A percentile compares a stretch with the other conserved stretches of the same genome.
phyloP scores from a whole-genome alignment of 2,113 vertebrate species.

The Sebastes schlegelii region DNA sequence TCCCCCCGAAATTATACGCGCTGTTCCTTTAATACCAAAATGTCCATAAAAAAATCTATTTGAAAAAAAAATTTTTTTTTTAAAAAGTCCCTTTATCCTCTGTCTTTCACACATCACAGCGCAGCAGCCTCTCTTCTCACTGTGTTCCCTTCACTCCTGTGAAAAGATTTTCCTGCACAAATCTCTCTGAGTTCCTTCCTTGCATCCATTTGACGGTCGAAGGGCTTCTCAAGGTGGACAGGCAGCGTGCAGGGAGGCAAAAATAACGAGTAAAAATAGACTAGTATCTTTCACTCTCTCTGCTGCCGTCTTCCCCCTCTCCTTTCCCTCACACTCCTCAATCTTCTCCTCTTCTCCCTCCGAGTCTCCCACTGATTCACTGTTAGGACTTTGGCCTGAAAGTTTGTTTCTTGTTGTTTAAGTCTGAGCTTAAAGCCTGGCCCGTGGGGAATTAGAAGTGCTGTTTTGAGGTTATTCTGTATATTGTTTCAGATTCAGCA shows the following conservation, averaged over 20 bases:
- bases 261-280: slow-evolving; percentile 41
- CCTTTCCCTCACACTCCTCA: not conserved
- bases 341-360: not conserved
- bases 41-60: not conserved
- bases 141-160: not conserved
- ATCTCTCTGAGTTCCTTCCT: slow-evolving; percentile 10
- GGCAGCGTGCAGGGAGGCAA: not conserved
- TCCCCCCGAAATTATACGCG: no score
- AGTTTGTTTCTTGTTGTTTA: not conserved
- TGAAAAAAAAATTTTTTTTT: not conserved
- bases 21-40: not conserved
- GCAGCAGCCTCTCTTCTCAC: no score
- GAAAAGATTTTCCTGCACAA: slow-evolving; percentile 5
- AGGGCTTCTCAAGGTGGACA: slow-evolving; percentile 35
- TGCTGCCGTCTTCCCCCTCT: not conserved
- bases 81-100: not conserved
- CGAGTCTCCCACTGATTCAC: not conserved
- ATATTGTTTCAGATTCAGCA: slow-evolving; percentile 13
- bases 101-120: slow-evolving; percentile 10
- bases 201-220: slow-evolving; percentile 31
- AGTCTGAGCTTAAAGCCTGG: not conserved
- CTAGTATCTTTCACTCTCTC: not conserved
- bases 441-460: not conserved
- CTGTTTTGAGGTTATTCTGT: slow-evolving; percentile 12
- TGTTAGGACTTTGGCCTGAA: not conserved